These are phyloP conservation scores for Chelon labrosus DNA, from an alignment of 2,797 vertebrate genomes.

Conservation along the genomic window DNA sequence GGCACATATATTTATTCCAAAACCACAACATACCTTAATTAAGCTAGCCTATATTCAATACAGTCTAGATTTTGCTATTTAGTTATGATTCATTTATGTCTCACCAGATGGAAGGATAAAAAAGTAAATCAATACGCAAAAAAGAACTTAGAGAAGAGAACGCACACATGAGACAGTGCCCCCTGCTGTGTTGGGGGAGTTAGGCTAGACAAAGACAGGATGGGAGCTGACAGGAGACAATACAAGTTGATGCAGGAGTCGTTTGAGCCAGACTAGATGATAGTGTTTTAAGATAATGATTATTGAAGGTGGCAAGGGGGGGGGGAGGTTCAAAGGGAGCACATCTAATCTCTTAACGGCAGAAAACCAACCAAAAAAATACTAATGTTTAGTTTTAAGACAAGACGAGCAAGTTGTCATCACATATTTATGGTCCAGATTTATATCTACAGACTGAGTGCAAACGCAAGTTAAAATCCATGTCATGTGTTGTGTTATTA, in stretches of 20 bases:
- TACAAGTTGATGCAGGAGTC: constrained; percentile 17
- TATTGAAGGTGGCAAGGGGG: constrained; percentile 7
- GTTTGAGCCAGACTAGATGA: constrained; percentile 11
- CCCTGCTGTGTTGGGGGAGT: constrained; percentile 49
- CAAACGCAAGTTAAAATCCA: background rate
- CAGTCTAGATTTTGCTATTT: constrained; percentile 24
- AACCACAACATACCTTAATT: constrained; percentile 23
- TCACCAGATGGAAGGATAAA: constrained; percentile 27
- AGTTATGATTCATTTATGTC: constrained; percentile 44
- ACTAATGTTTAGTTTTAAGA: background rate
- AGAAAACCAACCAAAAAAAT: constrained; percentile 3
- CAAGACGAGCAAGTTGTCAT: background rate
- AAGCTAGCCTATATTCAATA: constrained; percentile 14
- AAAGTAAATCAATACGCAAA: constrained; percentile 30
- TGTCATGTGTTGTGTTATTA: background rate
- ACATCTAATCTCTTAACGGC: constrained; percentile 22
- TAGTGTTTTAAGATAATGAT: constrained; percentile 29
- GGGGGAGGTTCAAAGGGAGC: constrained; percentile 12
- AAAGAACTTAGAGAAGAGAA: constrained; percentile 21
- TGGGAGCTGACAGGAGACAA: constrained; percentile 38
- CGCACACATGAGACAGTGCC: constrained; percentile 37
- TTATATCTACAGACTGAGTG: background rate
- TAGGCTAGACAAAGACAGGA: constrained; percentile 40
- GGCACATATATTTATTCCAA: constrained; percentile 16
- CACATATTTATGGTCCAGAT: no score